Conservation (phyloP, 2,797 vertebrate species). For the Rhabdophis nuchalis region DNA sequence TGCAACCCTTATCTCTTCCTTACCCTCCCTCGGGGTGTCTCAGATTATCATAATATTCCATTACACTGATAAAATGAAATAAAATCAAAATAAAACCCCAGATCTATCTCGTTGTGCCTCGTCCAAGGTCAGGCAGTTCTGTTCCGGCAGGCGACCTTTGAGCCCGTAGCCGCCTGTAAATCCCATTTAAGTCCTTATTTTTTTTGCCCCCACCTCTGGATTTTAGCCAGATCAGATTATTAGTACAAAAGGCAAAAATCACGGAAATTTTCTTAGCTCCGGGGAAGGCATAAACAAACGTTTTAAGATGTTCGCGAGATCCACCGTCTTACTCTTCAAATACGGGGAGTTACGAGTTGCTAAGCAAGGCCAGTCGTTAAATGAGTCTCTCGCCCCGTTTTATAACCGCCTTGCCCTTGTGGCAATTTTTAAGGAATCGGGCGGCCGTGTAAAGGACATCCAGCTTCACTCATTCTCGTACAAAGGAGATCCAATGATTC, state of each 20-base stretch:
- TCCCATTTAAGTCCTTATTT: neutral
- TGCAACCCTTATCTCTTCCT: neutral
- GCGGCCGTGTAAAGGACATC: neutral
- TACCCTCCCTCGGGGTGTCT: neutral
- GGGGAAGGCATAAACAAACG: neutral
- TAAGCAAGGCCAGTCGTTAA: neutral
- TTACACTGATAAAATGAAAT: neutral
- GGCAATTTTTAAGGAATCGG: no score
- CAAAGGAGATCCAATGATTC: neutral
- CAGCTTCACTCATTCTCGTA: neutral
- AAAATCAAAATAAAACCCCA: neutral
- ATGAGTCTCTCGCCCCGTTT: neutral
- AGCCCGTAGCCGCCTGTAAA: neutral
- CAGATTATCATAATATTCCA: neutral
- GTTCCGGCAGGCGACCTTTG: neutral
- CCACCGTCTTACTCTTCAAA: no score
- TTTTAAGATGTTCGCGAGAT: neutral
- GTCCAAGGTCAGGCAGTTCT: neutral
- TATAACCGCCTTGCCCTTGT: neutral
- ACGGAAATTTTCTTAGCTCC: neutral
- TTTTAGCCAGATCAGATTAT: conserved; percentile 1
- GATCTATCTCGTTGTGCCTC: neutral
- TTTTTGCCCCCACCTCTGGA: neutral
- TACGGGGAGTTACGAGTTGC: no score
- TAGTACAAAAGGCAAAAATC: conserved; percentile 1